A percentile compares a stretch with the other conserved stretches of the same genome.
These are phyloP conservation scores for Enteromius afrohamiltoni DNA, from an alignment of 2,797 vertebrate species.

Conservation along the genomic window DNA sequence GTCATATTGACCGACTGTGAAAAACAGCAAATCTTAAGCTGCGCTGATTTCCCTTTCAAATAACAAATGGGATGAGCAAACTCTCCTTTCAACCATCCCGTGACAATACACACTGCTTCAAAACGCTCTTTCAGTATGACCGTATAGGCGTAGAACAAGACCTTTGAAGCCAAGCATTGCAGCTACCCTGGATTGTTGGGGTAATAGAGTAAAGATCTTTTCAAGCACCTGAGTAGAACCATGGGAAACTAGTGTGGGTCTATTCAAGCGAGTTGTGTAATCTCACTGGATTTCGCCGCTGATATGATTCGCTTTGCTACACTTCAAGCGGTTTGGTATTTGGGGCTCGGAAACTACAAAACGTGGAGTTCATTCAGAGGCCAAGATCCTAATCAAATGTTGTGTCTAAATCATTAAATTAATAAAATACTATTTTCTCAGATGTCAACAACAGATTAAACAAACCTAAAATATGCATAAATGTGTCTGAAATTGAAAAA, in stretches of 20 bases:
- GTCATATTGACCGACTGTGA: conserved; percentile 16
- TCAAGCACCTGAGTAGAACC: conserved; percentile 19
- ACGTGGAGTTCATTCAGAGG: not conserved
- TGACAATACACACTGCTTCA: conserved; percentile 44
- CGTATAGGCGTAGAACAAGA: conserved; percentile 16
- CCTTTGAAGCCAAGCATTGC: conserved; percentile 35
- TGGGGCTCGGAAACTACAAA: not conserved
- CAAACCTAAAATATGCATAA: not conserved
- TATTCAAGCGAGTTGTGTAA: not conserved
- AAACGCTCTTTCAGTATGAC: conserved; percentile 51
- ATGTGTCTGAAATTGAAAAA: not conserved
- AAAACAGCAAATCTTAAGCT: conserved; percentile 23
- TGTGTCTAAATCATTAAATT: not conserved
- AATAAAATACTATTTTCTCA: not conserved
- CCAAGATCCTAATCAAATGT: conserved; percentile 16
- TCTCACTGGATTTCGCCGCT: conserved; percentile 1
- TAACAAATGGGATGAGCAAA: conserved; percentile 50
- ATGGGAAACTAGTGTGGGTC: conserved; percentile 13
- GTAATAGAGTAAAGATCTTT: conserved; percentile 18
- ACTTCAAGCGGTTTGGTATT: not conserved
- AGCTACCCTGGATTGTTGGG: conserved; percentile 4
- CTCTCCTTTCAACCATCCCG: conserved; percentile 41
- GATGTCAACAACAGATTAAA: not conserved
- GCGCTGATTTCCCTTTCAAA: conserved; percentile 62
- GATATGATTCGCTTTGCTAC: conserved; percentile 7